Evolutionary conservation across 1,140 invertebrate species (phyloP), one percentile per base, ranked within the genome.

Genomic region (Calosoma granatense): DNA sequence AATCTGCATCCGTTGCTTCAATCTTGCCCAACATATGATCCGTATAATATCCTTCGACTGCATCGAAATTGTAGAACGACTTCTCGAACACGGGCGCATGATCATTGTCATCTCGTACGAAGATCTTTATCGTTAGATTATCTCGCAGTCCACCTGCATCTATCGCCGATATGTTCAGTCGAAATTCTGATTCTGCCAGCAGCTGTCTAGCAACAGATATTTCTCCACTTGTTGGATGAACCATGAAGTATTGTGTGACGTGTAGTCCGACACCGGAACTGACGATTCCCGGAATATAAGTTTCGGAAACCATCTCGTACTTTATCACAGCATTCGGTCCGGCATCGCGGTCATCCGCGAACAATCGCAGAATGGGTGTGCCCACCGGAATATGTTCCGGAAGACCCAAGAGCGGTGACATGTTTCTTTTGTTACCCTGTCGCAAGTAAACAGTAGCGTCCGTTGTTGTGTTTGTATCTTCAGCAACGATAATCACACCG

Each of bases 31-130:
- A 70, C 6, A 36, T 6, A n/a, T n/a, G 6, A 36, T 36, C 77
- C 3, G 82, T 76, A 67, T 88, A 86, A 43, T 78, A 76, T 1
- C 89, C 87, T 74, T 95, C 92, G 15, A 84, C 74, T 0, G 92
- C 77, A 60, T 90, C 85, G 65, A 93, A 94, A 14, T 79, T 84
- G 69, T 94, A 95, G 78, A 83, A 86, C 1, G 84, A 78, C 63
- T 88, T 84, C 59, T 82, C 83, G 61, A 94, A 95, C 47, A 82
- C 79, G 0, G 92, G 92, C 14, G 85, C 79, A 67, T 93, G 89
- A 66, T 94, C 86, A 66, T 95, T 95, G 0, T 92, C 80, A 70
- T 94, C 91, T 59, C 82, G 81, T 0, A 94, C 75, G 22, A 78
- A 73, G 0, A 86, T 72, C 54, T 84, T 80, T 0, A 94, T 72